Evolutionary conservation across 2,113 vertebrate species (phyloP).

Genomic region (Dasypus novemcinctus): DNA sequence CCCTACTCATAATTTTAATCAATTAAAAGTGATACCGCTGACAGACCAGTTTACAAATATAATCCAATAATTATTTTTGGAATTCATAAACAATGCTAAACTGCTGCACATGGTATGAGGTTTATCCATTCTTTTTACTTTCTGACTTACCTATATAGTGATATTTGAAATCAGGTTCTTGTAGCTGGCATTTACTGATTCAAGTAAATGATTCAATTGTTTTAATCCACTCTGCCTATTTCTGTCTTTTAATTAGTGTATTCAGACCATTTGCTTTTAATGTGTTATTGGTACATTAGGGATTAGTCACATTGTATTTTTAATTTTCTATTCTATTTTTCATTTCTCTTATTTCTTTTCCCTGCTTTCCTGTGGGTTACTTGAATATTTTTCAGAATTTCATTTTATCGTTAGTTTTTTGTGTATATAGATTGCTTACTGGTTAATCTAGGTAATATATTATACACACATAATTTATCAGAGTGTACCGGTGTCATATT

Average conservation of each 20-base stretch:
- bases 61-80: too few relatives aligned
- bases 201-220: not conserved
- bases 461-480: not conserved
- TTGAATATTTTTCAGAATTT: not conserved
- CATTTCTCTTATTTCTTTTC: not conserved
- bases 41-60: too few relatives aligned
- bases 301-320: not conserved
- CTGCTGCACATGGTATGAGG: too few relatives aligned
- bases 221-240: not conserved
- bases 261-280: not conserved
- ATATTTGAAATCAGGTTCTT: not conserved
- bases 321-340: not conserved
- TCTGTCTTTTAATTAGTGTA: not conserved
- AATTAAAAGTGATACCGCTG: too few relatives aligned
- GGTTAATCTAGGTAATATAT: not conserved
- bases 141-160: not conserved
- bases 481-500: not conserved
- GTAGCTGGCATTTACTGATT: not conserved
- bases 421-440: not conserved
- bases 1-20: too few relatives aligned
- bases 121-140: not conserved
- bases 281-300: not conserved
- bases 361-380: not conserved
- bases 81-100: too few relatives aligned
- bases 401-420: not conserved